Base-by-base conservation (phyloP, 2,888 invertebrate species). In the Epiblema foenella region DNA sequence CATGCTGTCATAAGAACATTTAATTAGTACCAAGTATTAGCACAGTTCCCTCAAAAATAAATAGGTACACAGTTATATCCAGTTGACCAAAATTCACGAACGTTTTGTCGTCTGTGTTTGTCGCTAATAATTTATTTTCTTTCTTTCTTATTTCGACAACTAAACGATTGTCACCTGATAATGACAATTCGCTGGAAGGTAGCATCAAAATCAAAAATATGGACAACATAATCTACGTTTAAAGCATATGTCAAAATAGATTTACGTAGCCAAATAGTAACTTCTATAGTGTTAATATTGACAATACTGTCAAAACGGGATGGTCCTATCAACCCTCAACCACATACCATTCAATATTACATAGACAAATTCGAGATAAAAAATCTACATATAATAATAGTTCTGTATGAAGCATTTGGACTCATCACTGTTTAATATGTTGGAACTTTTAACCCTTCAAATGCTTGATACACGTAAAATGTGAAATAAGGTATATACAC, bases 311-410 rank as follows among this genome's bases (percentile, higher is more conserved):
- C 64, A 54, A 64, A 24, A 54, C 52, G 24, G 52, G 51, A 15
- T 64, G 64, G 64, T 64, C 64, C 64, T 24, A 64, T 64, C 64
- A 64, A 64, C 39, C 64, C 39, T 33, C 49, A 17, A 24, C n/a
- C 8, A 62, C 17, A 24, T 12, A 49, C 24, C 52, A 54, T 64
- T 54, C 64, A 64, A 64, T 64, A 64, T 54, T 54, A 64, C 51
- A 64, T 64, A 64, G 64, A 64, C 64, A 64, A 64, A 57, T 57
- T 66, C 18, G 65, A 66, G 65, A 66, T 66, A 66, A 46, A 66
- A 66, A 66, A 66, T 57, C 65, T 66, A 66, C 65, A 29, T 66
- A 24, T 24, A 64, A 20, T 62, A 64, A 20, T 63, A 24, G 4
- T 64, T 33, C 37, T 64, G 20, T 33, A 20, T 15, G 63, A 64